Base-by-base conservation (phyloP, 1,140 invertebrate species). In the Drosophila navojoa region DNA sequence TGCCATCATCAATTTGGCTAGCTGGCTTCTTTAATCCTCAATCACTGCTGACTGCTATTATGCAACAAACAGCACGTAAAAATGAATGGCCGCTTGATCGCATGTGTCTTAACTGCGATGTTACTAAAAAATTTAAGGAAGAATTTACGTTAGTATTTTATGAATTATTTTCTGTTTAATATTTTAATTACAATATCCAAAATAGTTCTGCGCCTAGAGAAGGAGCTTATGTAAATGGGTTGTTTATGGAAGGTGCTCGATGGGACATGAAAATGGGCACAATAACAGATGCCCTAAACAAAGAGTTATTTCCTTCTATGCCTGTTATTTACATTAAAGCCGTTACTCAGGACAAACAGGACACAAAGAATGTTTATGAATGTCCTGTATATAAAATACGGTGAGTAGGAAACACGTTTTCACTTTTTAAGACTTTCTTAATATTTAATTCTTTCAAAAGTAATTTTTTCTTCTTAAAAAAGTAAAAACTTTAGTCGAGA, bases 11-110 rank as follows among this genome's bases (percentile, higher is more conserved):
- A 0, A 95, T 98, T 19, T 99, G 98, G 98, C 93, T 99, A 25
- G 97, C 95, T 9, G 98, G 98, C 16, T 98, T 99, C 91, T 99
- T 99, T 93, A 99, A 99, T 93, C 98, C 98, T 0, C 98, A 99
- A 92, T 98, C 97, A 11, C 98, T 99, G 92, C 93, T 99, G 7
- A 99, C 98, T 0, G 98, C 98, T 32, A 98, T 99, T 85, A 99
- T 99, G 98, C 98, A 99, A 92, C 97, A 97, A 92, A 98, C 97
- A 50, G 98, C 98, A 1, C 93, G 98, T 40, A 98, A 97, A 93
- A 98, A 98, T 92, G 98, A 99, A 93, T 97, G 97, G 96, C 98
- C 98, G 0, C 93, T 99, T 42, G 98, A 99, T 92, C 97, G 98
- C 91, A 98, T 99, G 97, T 98, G 97, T 90, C 93, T 99, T 49